Percentiles rank a stretch among this genome's conserved stretches.
Conservation (phyloP, 2,113 vertebrate species). For the Thryonomys swinderianus region DNA sequence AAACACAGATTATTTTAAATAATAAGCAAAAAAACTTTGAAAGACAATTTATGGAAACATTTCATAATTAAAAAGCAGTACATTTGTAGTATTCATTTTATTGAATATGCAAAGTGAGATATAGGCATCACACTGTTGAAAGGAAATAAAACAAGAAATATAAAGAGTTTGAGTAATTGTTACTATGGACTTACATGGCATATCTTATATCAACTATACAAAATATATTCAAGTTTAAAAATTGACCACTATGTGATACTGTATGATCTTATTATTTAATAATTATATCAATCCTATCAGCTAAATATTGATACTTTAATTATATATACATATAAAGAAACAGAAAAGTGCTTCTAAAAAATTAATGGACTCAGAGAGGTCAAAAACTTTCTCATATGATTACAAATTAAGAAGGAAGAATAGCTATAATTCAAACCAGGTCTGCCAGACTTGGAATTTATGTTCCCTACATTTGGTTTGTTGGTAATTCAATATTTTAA, state of each 20-base stretch:
- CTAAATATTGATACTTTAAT: constrained; percentile 9
- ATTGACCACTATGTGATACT: neutral
- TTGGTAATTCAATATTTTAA: constrained; percentile 22
- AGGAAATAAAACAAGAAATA: constrained; percentile 47
- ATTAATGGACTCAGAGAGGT: neutral
- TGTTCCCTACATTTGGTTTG: neutral
- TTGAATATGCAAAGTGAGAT: constrained; percentile 45
- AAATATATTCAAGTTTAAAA: constrained; percentile 31
- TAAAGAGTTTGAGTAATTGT: constrained; percentile 2
- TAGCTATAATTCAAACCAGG: neutral
- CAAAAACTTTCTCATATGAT: neutral
- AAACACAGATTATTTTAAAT: constrained; percentile 26
- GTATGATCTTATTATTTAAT: constrained; percentile 17
- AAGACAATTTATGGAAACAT: neutral
- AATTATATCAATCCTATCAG: neutral
- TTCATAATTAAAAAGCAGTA: neutral
- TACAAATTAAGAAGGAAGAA: constrained; percentile 11
- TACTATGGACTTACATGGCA: neutral
- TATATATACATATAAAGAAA: constrained; percentile 34
- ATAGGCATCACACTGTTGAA: constrained; percentile 17
- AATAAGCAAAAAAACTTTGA: constrained; percentile 51
- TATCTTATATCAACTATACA: constrained; percentile 26
- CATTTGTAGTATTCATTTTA: constrained; percentile 29
- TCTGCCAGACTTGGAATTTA: neutral
- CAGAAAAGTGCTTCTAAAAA: neutral